These are phyloP conservation scores for Ectemnius continuus DNA, from an alignment of 2,888 invertebrate species.

Conservation along the genomic window DNA sequence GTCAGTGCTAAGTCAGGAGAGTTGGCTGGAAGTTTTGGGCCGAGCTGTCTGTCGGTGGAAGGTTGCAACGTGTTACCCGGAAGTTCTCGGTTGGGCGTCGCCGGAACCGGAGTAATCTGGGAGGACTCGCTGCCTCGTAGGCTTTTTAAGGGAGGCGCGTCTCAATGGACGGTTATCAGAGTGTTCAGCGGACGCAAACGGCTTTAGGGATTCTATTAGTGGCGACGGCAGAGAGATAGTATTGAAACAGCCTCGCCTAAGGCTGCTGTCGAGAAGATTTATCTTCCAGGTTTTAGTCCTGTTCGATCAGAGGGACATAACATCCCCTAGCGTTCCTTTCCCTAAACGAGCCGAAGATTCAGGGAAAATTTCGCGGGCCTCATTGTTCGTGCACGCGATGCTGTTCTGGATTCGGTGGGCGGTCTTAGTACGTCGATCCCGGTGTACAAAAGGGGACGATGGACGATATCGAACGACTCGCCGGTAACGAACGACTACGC, in stretches of 20 bases:
- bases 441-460: constrained; percentile 16
- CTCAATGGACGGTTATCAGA: constrained; percentile 46
- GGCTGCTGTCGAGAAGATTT: background rate
- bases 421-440: constrained; percentile 11
- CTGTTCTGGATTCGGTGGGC: too few species aligned
- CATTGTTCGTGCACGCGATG: too few species aligned
- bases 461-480: constrained; percentile 31
- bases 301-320: too few species aligned
- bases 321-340: too few species aligned
- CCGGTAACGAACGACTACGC: constrained; percentile 17
- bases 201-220: constrained; percentile 46
- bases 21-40: background rate
- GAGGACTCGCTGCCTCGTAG: background rate
- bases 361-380: too few species aligned
- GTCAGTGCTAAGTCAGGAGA: background rate
- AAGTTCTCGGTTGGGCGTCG: constrained; percentile 4
- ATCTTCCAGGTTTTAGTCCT: background rate
- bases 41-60: too few species aligned
- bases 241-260: constrained; percentile 19
- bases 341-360: too few species aligned
- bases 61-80: background rate
- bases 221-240: constrained; percentile 26
- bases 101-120: too few species aligned
- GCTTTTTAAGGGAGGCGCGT: constrained; percentile 38
- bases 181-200: constrained; percentile 39